Percentiles rank a stretch among this genome's conserved stretches.
phyloP scores from a whole-genome alignment of 1,140 invertebrate species.

The Zaprionus ornatus region DNA sequence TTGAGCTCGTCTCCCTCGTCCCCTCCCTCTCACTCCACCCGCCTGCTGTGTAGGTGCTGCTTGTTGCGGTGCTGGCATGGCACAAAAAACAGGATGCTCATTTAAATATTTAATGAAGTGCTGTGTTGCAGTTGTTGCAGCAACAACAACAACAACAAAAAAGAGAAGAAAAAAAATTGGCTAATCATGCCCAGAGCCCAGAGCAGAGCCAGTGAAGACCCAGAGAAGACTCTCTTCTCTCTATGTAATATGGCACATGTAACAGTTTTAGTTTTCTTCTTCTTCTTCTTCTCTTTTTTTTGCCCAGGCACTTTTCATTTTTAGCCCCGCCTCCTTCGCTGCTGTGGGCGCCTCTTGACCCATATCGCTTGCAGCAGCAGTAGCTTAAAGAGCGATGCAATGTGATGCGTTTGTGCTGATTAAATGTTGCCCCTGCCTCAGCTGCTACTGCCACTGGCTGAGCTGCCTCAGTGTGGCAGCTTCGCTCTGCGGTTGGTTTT shows the following conservation, averaged over 20 bases:
- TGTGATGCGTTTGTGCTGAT: slow-evolving; percentile 15
- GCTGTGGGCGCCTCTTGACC: slow-evolving; percentile 60
- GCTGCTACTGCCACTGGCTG: not conserved
- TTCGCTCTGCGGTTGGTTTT: not conserved
- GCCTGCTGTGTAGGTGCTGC: slow-evolving; percentile 65
- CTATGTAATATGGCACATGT: slow-evolving; percentile 51
- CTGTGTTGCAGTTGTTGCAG: slow-evolving; percentile 63
- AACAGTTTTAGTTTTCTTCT: slow-evolving; percentile 53
- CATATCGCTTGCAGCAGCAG: slow-evolving; percentile 42
- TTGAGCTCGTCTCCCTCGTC: slow-evolving; percentile 18
- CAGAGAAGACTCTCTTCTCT: not conserved
- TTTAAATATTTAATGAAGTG: slow-evolving; percentile 83
- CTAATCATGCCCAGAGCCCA: slow-evolving; percentile 63
- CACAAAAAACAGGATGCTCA: slow-evolving; percentile 71
- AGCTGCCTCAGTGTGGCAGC: not conserved
- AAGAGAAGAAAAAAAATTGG: slow-evolving; percentile 30
- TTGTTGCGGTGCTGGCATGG: slow-evolving; percentile 43
- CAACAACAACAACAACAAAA: slow-evolving; percentile 24
- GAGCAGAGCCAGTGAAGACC: no score
- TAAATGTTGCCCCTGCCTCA: slow-evolving; percentile 14
- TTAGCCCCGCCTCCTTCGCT: not conserved
- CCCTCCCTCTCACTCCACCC: not conserved
- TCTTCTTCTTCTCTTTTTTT: slow-evolving; percentile 35
- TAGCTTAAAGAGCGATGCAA: slow-evolving; percentile 13
- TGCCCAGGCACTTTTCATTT: slow-evolving; percentile 1